A percentile compares a stretch with the other conserved stretches of the same genome.
Evolutionary conservation across 2,113 vertebrate genomes (phyloP).

Genomic region (Narcine bancroftii): DNA sequence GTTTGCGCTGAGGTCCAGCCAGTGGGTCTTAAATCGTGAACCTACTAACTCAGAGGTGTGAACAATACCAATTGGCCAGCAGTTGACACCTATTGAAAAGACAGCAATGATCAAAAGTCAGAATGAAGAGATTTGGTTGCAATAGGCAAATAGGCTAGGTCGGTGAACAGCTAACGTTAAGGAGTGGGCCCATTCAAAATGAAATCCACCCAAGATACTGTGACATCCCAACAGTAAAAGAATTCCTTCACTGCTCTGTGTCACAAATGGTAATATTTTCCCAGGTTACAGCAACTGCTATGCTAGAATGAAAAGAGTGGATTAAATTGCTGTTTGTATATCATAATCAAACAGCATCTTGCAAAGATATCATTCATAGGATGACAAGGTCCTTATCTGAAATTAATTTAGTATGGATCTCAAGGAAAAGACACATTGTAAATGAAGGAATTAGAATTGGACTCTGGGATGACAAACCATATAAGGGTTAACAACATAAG

Average conservation of each 20-base stretch:
- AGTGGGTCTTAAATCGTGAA: constrained; percentile 43
- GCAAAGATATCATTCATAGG: neutral
- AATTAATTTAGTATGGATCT: neutral
- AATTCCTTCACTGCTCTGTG: neutral
- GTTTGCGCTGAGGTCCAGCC: constrained; percentile 31
- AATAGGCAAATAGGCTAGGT: neutral
- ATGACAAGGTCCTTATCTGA: neutral
- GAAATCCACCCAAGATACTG: neutral
- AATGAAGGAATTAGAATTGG: neutral
- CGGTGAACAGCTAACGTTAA: neutral
- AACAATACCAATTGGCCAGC: neutral
- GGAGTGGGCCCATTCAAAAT: neutral
- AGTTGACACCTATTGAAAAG: neutral
- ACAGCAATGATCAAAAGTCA: neutral
- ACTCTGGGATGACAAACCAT: neutral
- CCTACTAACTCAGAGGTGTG: too few relatives aligned
- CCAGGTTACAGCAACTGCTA: neutral
- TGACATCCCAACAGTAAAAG: neutral
- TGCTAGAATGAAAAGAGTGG: neutral
- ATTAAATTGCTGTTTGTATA: neutral
- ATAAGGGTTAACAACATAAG: neutral
- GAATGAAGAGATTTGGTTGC: neutral
- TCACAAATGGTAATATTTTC: neutral
- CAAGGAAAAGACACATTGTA: neutral
- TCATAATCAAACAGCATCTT: neutral